A percentile compares a stretch with the other conserved stretches of the same genome.
phyloP scores from a whole-genome alignment of 2,113 vertebrate genomes.

The Neodontobutis hainanensis region DNA sequence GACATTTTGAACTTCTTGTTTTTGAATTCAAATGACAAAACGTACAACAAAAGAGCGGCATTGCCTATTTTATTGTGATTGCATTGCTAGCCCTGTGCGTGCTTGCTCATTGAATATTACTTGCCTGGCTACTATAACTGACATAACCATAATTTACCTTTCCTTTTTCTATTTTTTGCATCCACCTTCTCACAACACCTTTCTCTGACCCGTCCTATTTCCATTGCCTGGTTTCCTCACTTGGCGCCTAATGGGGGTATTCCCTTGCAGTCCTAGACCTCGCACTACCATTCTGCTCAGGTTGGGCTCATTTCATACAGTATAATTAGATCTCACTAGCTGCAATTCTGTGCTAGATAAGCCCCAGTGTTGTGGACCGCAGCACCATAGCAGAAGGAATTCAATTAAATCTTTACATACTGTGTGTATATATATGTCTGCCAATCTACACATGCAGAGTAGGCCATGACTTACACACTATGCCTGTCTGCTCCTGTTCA shows the following conservation, averaged over 20 bases:
- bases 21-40: background rate
- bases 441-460: slow-evolving; percentile 16
- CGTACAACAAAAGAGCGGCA: background rate
- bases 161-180: slow-evolving; percentile 11
- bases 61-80: background rate
- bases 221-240: slow-evolving; percentile 30
- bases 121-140: background rate
- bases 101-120: background rate
- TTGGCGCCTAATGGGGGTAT: slow-evolving; percentile 64
- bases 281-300: slow-evolving; percentile 66
- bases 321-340: slow-evolving; percentile 75
- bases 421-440: slow-evolving; percentile 21
- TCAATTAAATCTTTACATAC: slow-evolving; percentile 69
- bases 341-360: slow-evolving; percentile 69
- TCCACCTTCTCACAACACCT: slow-evolving; percentile 3
- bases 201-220: slow-evolving; percentile 42
- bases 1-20: background rate
- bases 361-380: slow-evolving; percentile 50
- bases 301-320: slow-evolving; percentile 76
- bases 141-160: background rate
- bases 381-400: slow-evolving; percentile 61
- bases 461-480: background rate
- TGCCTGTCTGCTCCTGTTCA: background rate
- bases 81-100: background rate
- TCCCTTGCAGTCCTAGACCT: slow-evolving; percentile 57